Base-by-base conservation (phyloP, 2,113 vertebrate genomes). In the Eurypyga helias region DNA sequence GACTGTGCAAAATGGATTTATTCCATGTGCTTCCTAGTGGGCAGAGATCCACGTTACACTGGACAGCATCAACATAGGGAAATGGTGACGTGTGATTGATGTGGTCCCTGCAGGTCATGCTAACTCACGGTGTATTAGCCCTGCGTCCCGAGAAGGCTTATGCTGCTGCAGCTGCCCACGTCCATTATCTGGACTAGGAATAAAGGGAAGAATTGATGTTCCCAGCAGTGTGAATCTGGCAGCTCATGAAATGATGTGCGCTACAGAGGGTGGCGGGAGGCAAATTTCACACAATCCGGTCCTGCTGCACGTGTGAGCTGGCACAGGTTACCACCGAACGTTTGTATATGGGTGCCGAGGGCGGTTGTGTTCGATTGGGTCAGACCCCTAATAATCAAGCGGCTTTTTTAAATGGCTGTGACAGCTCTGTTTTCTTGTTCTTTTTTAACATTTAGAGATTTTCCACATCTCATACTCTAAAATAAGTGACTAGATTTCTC, bases 51-150 rank as follows among this genome's bases (percentile, higher is more conserved):
- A 48, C 72, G 71, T 58, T 75, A 34, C 76, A 67, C 79, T 89
- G 12, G 3, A 51, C 85, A 94, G 51, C 79, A 81, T 90, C 79
- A 92, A 19, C 87, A 86, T 86, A 96, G 52, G 95, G 95, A 94
- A 87, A 75, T 24, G 87, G 73, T 94, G 96, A 78, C 12, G 1
- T 82, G 88, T 94, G 96, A 84, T 82, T 83, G 95, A 93, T 95
- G 88, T 67, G 86, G 76, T 89, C 86, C 76, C 92, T 81, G 92
- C 89, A 67, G 80, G 92, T 83, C 76, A 58, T 3, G 1, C 43
- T 77, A 75, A 73, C 83, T 71, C 72, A n/a, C 0, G 2, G 71
- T 7, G 10, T 80, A 77, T 86, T 78, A 95, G 85, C 79, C 69
- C 67, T 45, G 75, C 64, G 2, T 90, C 92, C 83, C 1, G 0